Percentiles rank a stretch among this genome's conserved stretches.
Evolutionary conservation across 1,140 invertebrate genomes (phyloP).

Genomic region (Conopomorpha cramerella): DNA sequence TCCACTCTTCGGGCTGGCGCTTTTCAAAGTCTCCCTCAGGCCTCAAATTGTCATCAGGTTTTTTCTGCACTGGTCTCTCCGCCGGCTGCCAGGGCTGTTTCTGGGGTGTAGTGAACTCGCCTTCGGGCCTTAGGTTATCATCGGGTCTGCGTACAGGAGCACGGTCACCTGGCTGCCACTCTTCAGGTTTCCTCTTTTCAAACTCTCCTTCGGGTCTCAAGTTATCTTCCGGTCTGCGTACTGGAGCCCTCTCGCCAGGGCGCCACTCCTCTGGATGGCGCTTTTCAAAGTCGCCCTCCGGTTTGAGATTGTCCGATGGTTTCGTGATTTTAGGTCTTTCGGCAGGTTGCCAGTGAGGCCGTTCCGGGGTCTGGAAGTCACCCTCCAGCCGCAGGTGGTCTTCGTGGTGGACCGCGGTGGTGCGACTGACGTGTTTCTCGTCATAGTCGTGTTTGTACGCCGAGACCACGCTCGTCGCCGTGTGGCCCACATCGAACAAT

Average conservation of each 20-base stretch:
- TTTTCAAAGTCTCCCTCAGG: conserved; percentile 65
- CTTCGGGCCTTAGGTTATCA: conserved; percentile 64
- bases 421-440: conserved; percentile 65
- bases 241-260: conserved; percentile 35
- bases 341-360: conserved; percentile 55
- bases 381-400: conserved; percentile 67
- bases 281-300: conserved; percentile 64
- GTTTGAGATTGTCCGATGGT: conserved; percentile 63
- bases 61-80: conserved; percentile 40
- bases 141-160: conserved; percentile 55
- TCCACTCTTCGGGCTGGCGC: conserved; percentile 41
- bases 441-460: conserved; percentile 70
- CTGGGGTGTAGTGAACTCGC: conserved; percentile 54
- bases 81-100: conserved; percentile 47
- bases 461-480: conserved; percentile 62
- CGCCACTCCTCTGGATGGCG: conserved; percentile 33
- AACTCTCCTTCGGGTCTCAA: conserved; percentile 66
- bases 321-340: conserved; percentile 62
- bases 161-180: conserved; percentile 62
- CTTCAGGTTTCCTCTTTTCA: conserved; percentile 45
- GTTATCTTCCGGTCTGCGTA: conserved; percentile 55
- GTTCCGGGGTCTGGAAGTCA: conserved; percentile 61
- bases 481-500: conserved; percentile 60
- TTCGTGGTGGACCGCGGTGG: conserved; percentile 54
- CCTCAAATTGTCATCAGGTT: conserved; percentile 57